Evolutionary conservation across 2,888 invertebrate genomes (phyloP), one percentile per base, ranked within the genome.

Genomic region (Cantharis lateralis): DNA sequence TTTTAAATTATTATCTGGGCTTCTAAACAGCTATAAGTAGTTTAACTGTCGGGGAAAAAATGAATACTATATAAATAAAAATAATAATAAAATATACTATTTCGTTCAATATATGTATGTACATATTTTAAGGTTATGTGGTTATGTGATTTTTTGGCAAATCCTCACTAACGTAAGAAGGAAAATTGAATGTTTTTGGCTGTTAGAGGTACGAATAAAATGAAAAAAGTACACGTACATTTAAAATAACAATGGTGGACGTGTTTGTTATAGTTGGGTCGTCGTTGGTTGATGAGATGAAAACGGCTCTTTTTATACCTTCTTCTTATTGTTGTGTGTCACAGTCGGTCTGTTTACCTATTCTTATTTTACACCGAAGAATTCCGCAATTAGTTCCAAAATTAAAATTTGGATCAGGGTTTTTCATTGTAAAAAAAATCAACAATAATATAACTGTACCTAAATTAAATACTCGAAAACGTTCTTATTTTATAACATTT

Each of bases 331-430:
- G 77, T 79, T 79, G 72, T 74, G 66, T 75, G 73, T 75, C 74
- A 75, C 74, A 79, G 80, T 78, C 80, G 70, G 78, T 70, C 78
- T 80, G 77, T 78, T 80, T 79, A 79, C 73, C 76, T 75, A 80
- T 76, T 78, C 75, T 76, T 78, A 78, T 78, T 76, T 78, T 72
- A 76, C 32, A 63, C 72, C 66, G 70, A 78, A 68, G 73, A 75
- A 78, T 78, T 78, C 78, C 72, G 62, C 78, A 72, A 80, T 78
- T 80, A 80, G 76, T n/a, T n/a, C n/a, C n/a, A n/a, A 66, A 66
- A 20, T 48, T 7, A 48, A 48, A n/a, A 48, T 48, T 48, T 48
- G n/a, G 48, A 48, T 2, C 48, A 48, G 48, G 48, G 48, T 48
- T 48, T 48, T 48, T 48, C 48, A 9, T 48, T 9, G 48, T 48